Evolutionary conservation across 2,888 invertebrate species (phyloP), one percentile per base, ranked within the genome.

Genomic region (Zygothrica quintamaculata): DNA sequence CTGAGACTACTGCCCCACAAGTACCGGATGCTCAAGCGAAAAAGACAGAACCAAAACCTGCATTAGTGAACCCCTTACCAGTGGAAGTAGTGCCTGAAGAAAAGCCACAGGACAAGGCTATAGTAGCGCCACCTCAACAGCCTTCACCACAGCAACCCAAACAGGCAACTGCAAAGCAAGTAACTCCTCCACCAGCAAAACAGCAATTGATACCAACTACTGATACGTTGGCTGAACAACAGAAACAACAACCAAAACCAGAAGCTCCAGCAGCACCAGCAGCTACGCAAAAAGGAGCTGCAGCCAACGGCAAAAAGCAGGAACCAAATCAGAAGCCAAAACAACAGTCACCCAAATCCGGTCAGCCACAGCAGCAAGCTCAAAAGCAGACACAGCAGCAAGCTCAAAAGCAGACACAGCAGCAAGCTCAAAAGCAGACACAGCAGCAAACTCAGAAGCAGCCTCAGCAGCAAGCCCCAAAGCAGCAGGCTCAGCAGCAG

Each of bases 261-360:
- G 25, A 25, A 9, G 9, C 22, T n/a, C 12, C 37, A 13, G 18
- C n/a, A 6, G 6, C 52, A 4, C 12, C 11, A 7, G 53, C 59
- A n/a, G n/a, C n/a, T n/a, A 3, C 18, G 3, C 18, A 2, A 22
- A 22, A 22, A 11, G n/a, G 53, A 9, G 31, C 26, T 29, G 31
- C 55, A 25, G 47, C 46, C 7, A 60, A 62, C 39, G 57, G 29
- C 12, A 84, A 84, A 37, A 80, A 80, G 22, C 74, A 60, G 11
- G 80, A 80, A 4, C 37, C 55, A 11, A 18, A 29, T 1, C 72
- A 67, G 15, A 75, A 73, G n/a, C 37, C 47, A 39, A 74, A 70
- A 33, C 68, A 66, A 26, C 46, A 60, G 26, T 44, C 52, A 22
- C 29, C 60, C 1, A 61, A 65, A 18, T 42, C 43, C 2, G n/a